Percentiles rank a stretch among this genome's conserved stretches.
Conservation (phyloP, 2,797 vertebrate genomes). For the Acipenser transmontanus region DNA sequence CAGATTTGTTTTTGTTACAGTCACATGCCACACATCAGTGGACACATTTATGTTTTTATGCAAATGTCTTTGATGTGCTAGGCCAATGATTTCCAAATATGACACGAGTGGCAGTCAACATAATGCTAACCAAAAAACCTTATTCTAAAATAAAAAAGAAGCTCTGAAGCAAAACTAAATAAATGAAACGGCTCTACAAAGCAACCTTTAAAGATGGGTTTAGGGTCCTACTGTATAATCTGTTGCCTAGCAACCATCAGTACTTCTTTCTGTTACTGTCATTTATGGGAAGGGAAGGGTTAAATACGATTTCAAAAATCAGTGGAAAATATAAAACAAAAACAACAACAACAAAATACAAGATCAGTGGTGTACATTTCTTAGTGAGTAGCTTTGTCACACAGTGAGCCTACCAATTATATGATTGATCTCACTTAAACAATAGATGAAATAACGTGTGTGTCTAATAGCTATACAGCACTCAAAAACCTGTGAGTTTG, state of each 20-base stretch:
- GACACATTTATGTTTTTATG: not conserved
- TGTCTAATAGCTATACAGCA: slow-evolving; percentile 4
- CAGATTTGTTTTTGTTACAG: not conserved
- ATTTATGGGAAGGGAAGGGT: slow-evolving; percentile 24
- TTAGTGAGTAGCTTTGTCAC: no score
- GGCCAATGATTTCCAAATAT: not conserved
- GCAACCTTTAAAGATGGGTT: slow-evolving; percentile 43
- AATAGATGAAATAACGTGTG: not conserved
- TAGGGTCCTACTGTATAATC: slow-evolving; percentile 37
- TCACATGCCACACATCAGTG: not conserved
- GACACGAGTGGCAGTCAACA: not conserved
- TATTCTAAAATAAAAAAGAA: no score
- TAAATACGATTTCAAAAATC: slow-evolving; percentile 14
- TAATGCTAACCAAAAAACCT: no score
- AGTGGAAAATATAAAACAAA: no score
- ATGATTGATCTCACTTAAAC: not conserved
- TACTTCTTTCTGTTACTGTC: slow-evolving; percentile 33
- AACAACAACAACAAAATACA: no score
- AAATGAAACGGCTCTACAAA: slow-evolving; percentile 25
- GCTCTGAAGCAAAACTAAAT: not conserved
- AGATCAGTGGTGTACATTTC: no score
- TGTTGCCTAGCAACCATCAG: slow-evolving; percentile 47
- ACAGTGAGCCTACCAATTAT: no score
- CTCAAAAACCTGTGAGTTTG: not conserved
- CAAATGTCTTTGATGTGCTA: not conserved